Percentiles rank a stretch among this genome's conserved stretches.
Evolutionary conservation across 1,140 invertebrate genomes (phyloP).

Genomic region (Diabrotica virgifera): DNA sequence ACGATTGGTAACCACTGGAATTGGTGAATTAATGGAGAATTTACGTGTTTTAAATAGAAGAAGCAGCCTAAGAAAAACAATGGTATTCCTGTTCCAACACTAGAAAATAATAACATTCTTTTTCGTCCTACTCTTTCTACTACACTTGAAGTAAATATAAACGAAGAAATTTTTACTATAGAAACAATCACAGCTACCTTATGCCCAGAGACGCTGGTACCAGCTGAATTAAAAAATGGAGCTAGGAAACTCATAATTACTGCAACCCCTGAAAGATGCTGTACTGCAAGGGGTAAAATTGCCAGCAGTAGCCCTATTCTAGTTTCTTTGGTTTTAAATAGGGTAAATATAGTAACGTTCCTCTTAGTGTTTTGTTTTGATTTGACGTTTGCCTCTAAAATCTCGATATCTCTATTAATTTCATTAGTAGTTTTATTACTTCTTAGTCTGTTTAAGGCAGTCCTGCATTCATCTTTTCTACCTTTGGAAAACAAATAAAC

Average conservation of each 20-base stretch:
- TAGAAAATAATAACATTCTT: conserved; percentile 67
- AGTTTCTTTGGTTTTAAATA: conserved; percentile 56
- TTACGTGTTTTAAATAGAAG: conserved; percentile 56
- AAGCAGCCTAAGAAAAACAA: conserved; percentile 57
- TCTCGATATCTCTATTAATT: conserved; percentile 61
- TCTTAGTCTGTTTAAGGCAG: conserved; percentile 64
- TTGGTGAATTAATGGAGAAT: conserved; percentile 48
- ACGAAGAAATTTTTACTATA: conserved; percentile 66
- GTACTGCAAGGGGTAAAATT: conserved; percentile 67
- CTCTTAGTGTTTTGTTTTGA: conserved; percentile 51
- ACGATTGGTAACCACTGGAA: conserved; percentile 64
- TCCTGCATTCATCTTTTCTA: conserved; percentile 58
- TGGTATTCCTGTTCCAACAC: conserved; percentile 57
- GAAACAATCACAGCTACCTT: conserved; percentile 82
- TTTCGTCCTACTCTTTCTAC: conserved; percentile 69
- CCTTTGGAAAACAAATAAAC: conserved; percentile 62
- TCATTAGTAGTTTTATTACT: conserved; percentile 53
- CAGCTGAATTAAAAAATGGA: conserved; percentile 6
- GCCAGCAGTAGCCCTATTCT: conserved; percentile 67
- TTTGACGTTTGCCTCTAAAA: conserved; percentile 51
- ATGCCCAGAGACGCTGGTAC: conserved; percentile 49
- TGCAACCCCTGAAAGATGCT: conserved; percentile 71
- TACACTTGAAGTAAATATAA: conserved; percentile 63
- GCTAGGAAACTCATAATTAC: conserved; percentile 11
- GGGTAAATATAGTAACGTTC: conserved; percentile 54